Percentiles rank a stretch among this genome's conserved stretches.
These are phyloP conservation scores for Parnassius smintheus DNA, from an alignment of 2,888 invertebrate species.

Conservation along the genomic window DNA sequence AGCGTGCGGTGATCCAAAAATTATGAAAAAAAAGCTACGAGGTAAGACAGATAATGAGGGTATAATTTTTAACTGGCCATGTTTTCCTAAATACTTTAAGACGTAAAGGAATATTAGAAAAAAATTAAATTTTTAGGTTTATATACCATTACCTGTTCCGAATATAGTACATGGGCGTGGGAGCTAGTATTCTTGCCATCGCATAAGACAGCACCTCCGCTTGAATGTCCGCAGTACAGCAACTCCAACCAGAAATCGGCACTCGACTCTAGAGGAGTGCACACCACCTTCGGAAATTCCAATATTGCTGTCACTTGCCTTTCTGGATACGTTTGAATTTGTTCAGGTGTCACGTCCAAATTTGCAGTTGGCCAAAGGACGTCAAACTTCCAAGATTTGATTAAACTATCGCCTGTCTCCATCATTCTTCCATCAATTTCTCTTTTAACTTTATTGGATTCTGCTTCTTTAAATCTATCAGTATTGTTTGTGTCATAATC, in stretches of 20 bases:
- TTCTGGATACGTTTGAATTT: constrained; percentile 90
- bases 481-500: constrained; percentile 47
- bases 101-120: too few species aligned
- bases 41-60: too few species aligned
- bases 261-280: constrained; percentile 81
- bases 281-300: constrained; percentile 87
- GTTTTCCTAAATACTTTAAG: too few species aligned
- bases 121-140: too few species aligned
- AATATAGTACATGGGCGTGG: constrained; percentile 85
- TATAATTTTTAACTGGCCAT: too few species aligned
- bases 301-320: constrained; percentile 86
- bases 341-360: constrained; percentile 86
- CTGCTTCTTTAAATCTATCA: constrained; percentile 26
- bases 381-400: constrained; percentile 83
- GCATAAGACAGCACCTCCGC: constrained; percentile 85
- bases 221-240: constrained; percentile 87
- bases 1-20: neutral
- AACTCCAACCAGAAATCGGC: constrained; percentile 90
- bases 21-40: too few species aligned
- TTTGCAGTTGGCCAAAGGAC: constrained; percentile 91
- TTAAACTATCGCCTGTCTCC: constrained; percentile 66
- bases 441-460: constrained; percentile 43
- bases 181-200: constrained; percentile 80
- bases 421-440: constrained; percentile 60
- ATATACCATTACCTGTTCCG: constrained; percentile 83